Evolutionary conservation across 2,797 vertebrate species (phyloP).

Genomic region (Remorina albescens): DNA sequence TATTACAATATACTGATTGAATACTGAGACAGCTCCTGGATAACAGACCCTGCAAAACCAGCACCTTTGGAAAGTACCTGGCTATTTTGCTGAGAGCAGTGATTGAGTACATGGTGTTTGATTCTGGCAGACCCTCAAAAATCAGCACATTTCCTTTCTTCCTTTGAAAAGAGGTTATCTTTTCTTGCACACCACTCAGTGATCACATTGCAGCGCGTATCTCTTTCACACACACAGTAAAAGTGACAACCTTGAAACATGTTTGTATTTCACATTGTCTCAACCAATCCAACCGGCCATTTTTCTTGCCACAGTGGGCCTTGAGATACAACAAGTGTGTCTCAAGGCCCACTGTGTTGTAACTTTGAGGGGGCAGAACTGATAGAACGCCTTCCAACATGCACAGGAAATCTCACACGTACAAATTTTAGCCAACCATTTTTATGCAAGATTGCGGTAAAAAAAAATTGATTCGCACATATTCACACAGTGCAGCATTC

Average conservation of each 20-base stretch:
- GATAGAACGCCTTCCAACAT: background rate
- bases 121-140: background rate
- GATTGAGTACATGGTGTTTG: background rate
- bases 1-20: background rate
- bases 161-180: background rate
- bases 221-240: background rate
- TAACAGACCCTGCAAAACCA: background rate
- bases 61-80: background rate
- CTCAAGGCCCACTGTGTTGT: background rate
- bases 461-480: background rate
- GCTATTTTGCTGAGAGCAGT: background rate
- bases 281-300: slow-evolving; percentile 12
- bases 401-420: background rate
- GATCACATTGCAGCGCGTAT: background rate
- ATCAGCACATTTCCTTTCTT: background rate
- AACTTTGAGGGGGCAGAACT: background rate
- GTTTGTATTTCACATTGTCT: slow-evolving; percentile 19
- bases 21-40: background rate
- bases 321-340: no score
- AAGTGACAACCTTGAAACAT: slow-evolving; percentile 15
- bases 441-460: no score
- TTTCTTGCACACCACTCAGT: background rate
- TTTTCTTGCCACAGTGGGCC: no score
- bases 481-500: background rate
- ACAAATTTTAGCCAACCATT: background rate